Evolutionary conservation across 2,888 invertebrate genomes (phyloP).

Genomic region (Spilosoma lubricipeda): DNA sequence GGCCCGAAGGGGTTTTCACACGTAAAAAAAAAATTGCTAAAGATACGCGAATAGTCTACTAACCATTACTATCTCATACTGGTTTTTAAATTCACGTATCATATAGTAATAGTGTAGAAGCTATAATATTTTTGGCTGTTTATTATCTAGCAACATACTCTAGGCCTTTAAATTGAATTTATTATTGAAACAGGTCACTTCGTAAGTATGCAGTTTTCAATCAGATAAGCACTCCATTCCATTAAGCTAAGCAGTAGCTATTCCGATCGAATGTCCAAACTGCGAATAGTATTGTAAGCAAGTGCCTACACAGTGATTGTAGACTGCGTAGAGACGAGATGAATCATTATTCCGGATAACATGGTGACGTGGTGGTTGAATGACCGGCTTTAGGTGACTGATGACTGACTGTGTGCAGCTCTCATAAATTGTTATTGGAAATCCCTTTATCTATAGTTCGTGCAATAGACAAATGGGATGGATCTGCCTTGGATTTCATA

Average conservation of each 20-base stretch:
- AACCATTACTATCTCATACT: too few relatives aligned
- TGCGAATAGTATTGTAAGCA: not conserved
- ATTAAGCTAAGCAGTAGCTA: not conserved
- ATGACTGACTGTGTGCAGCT: slow-evolving; percentile 64
- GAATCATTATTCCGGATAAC: slow-evolving; percentile 59
- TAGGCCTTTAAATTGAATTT: too few relatives aligned
- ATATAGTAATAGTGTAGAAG: too few relatives aligned
- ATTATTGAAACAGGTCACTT: not conserved
- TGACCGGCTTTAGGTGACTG: slow-evolving; percentile 67
- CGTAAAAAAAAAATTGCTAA: too few relatives aligned
- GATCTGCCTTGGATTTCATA: not conserved
- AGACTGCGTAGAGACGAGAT: slow-evolving; percentile 34
- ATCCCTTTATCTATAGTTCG: slow-evolving; percentile 41
- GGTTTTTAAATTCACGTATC: too few relatives aligned
- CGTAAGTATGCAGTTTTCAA: not conserved
- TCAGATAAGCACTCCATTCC: too few relatives aligned
- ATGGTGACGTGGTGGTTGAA: slow-evolving; percentile 61
- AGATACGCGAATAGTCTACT: too few relatives aligned
- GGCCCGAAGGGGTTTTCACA: too few relatives aligned
- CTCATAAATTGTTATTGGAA: slow-evolving; percentile 61
- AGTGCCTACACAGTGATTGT: slow-evolving; percentile 24
- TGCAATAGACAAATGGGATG: slow-evolving; percentile 8
- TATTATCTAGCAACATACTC: too few relatives aligned
- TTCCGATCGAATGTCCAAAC: not conserved
- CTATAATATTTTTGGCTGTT: not conserved